Percentiles rank a stretch among this genome's conserved stretches.
These are phyloP conservation scores for Antheraea mylitta DNA, from an alignment of 1,140 invertebrate genomes.

Conservation along the genomic window DNA sequence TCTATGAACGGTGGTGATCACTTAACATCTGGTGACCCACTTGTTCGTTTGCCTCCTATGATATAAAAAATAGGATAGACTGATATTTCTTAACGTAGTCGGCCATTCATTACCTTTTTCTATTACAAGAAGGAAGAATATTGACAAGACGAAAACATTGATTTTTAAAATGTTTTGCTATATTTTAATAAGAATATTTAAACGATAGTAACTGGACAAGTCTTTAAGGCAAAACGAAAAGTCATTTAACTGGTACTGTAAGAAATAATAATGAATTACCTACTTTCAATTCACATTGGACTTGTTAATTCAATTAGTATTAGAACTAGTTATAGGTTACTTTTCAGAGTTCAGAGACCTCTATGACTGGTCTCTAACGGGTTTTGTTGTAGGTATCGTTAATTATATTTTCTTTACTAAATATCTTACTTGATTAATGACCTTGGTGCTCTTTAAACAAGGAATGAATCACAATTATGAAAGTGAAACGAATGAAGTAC, in stretches of 20 bases:
- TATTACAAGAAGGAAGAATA: too few species aligned
- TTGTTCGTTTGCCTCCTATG: too few species aligned
- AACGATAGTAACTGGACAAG: neutral
- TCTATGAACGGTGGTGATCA: too few species aligned
- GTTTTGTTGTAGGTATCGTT: constrained; percentile 4
- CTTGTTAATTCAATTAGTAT: constrained; percentile 16
- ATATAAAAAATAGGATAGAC: too few species aligned
- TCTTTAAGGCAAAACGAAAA: constrained; percentile 1
- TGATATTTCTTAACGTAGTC: too few species aligned
- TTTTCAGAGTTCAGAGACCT: constrained; percentile 10
- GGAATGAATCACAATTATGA: neutral
- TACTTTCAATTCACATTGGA: constrained; percentile 3
- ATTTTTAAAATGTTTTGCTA: neutral
- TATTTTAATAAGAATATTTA: too few species aligned
- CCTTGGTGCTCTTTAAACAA: neutral
- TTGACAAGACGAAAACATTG: neutral
- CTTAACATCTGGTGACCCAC: too few species aligned
- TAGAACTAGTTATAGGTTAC: constrained; percentile 11
- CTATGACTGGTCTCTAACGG: constrained; percentile 10
- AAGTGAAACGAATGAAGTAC: neutral
- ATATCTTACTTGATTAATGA: neutral
- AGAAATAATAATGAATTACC: constrained; percentile 9
- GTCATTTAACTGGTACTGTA: constrained; percentile 1
- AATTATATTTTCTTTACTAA: constrained; percentile 2
- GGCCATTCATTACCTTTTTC: too few species aligned